Evolutionary conservation across 2,797 vertebrate genomes (phyloP).

Genomic region (Myiothlypis chrysogaster): DNA sequence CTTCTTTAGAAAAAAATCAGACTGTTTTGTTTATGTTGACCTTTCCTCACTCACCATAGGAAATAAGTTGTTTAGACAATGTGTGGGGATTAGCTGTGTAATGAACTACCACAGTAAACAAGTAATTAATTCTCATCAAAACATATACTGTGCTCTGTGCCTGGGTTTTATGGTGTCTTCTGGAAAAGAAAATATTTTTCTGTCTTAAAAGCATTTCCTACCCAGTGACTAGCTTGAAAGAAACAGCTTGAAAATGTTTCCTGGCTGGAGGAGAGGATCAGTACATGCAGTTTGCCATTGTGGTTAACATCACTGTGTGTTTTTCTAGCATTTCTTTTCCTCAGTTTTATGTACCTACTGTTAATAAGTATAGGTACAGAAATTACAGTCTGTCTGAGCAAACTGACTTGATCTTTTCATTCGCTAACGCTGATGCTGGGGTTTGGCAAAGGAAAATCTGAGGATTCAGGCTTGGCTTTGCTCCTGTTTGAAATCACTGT

Average conservation of each 20-base stretch:
- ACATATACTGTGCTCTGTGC: neutral
- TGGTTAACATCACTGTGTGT: constrained; percentile 7
- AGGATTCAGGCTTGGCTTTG: neutral
- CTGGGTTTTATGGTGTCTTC: neutral
- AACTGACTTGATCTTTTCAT: neutral
- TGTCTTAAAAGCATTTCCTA: constrained; percentile 44
- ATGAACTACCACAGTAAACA: constrained; percentile 14
- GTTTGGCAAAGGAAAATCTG: neutral
- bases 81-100: neutral
- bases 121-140: constrained; percentile 21
- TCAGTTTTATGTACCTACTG: neutral
- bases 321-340: neutral
- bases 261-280: neutral
- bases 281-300: neutral
- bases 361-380: constrained; percentile 23
- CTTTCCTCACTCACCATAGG: neutral
- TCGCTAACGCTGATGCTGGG: neutral
- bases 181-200: constrained; percentile 51
- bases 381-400: neutral
- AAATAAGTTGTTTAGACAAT: neutral
- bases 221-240: constrained; percentile 18
- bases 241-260: constrained; percentile 40
- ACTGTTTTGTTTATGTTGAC: neutral
- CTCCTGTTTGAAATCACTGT: neutral
- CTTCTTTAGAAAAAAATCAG: neutral